Conservation (phyloP, 2,888 invertebrate genomes). For the Dorcus parallelipipedus region DNA sequence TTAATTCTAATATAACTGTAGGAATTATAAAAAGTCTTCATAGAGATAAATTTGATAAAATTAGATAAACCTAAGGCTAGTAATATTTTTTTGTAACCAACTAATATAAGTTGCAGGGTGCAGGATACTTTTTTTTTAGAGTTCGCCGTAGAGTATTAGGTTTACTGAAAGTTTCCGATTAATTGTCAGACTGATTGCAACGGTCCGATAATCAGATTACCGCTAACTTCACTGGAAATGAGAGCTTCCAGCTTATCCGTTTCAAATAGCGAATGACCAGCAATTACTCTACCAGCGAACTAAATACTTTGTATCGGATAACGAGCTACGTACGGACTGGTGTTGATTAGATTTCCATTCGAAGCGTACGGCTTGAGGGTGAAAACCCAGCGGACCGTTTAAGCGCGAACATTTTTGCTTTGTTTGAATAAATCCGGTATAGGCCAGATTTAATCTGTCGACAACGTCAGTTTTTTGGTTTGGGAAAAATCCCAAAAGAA, state of each 20-base stretch:
- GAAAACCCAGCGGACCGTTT: neutral
- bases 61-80: too few species aligned
- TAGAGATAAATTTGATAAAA: too few species aligned
- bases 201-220: slow-evolving; percentile 13
- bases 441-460: too few species aligned
- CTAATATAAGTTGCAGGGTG: too few species aligned
- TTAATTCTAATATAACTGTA: too few species aligned
- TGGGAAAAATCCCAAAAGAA: too few species aligned
- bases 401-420: neutral
- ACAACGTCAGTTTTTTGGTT: too few species aligned
- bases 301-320: slow-evolving; percentile 7
- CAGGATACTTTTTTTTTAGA: neutral
- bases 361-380: neutral
- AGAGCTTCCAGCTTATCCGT: slow-evolving; percentile 23
- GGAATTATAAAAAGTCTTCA: too few species aligned
- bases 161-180: slow-evolving; percentile 4
- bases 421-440: neutral
- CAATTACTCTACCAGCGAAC: slow-evolving; percentile 21
- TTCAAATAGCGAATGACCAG: slow-evolving; percentile 20
- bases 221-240: slow-evolving; percentile 22
- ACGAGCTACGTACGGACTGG: slow-evolving; percentile 8
- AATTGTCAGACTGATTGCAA: slow-evolving; percentile 13
- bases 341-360: slow-evolving; percentile 15
- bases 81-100: too few species aligned
- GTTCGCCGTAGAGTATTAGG: neutral